These are phyloP conservation scores for Beris morrisii DNA, from an alignment of 2,888 invertebrate genomes.

Conservation along the genomic window DNA sequence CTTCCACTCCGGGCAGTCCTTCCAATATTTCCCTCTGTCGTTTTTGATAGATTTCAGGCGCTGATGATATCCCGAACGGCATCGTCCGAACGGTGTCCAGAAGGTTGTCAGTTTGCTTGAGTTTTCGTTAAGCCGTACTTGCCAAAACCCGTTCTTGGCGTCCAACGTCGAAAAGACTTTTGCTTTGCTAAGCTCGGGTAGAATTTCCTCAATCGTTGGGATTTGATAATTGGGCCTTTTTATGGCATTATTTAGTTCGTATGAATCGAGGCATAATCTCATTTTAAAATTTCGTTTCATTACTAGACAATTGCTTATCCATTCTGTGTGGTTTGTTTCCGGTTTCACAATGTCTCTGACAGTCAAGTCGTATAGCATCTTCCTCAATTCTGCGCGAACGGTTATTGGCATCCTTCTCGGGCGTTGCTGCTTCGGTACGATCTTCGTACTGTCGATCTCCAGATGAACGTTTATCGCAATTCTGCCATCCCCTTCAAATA, in stretches of 20 bases:
- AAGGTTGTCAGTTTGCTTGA: conserved; percentile 24
- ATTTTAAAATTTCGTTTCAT: conserved; percentile 29
- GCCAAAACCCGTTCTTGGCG: not conserved
- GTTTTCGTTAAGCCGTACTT: conserved; percentile 1
- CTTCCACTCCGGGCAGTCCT: conserved; percentile 34
- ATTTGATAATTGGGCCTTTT: conserved; percentile 29
- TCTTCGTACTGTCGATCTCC: too few relatives aligned
- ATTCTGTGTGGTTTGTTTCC: conserved; percentile 14
- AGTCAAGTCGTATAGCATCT: too few relatives aligned
- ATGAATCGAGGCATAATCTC: conserved; percentile 29
- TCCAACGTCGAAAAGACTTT: not conserved
- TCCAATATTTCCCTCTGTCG: conserved; percentile 33
- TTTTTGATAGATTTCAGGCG: conserved; percentile 39
- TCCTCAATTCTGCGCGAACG: too few relatives aligned
- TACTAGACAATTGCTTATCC: conserved; percentile 31
- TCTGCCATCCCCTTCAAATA: too few relatives aligned
- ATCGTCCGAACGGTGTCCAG: conserved; percentile 31
- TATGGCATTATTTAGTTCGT: conserved; percentile 25
- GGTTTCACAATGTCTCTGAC: too few relatives aligned
- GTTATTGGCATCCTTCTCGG: too few relatives aligned
- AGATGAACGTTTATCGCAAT: too few relatives aligned
- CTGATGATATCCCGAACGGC: conserved; percentile 39
- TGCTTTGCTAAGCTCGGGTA: not conserved
- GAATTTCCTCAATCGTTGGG: conserved; percentile 31
- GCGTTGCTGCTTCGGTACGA: too few relatives aligned